Evolutionary conservation across 1,140 invertebrate genomes (phyloP).

Genomic region (Heliconius himera): DNA sequence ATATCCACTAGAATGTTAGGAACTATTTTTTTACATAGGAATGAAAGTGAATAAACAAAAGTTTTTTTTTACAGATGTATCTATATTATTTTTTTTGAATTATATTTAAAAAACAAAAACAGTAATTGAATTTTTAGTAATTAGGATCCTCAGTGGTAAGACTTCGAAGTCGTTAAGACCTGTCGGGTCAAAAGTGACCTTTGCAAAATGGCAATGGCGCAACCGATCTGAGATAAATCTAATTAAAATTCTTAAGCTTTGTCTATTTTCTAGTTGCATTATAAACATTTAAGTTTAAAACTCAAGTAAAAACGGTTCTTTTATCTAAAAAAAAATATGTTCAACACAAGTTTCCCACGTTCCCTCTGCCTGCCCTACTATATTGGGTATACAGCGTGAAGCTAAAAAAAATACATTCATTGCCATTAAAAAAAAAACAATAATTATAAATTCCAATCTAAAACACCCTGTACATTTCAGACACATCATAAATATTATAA

Average conservation of each 20-base stretch:
- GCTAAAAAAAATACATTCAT: background rate
- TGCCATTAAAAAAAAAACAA: background rate
- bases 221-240: background rate
- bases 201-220: slow-evolving; percentile 7
- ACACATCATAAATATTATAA: background rate
- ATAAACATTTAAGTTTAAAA: background rate
- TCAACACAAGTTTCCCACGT: too few species aligned
- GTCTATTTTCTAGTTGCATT: background rate
- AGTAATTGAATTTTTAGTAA: background rate
- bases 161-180: background rate
- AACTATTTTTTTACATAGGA: too few species aligned
- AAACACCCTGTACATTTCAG: background rate
- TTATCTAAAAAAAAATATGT: too few species aligned
- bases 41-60: too few species aligned
- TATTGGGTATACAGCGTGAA: too few species aligned
- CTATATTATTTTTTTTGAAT: too few species aligned
- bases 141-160: background rate
- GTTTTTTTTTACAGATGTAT: too few species aligned
- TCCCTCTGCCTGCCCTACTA: too few species aligned
- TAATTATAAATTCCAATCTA: background rate
- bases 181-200: background rate
- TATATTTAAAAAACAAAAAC: too few species aligned
- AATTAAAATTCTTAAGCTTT: background rate
- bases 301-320: too few species aligned
- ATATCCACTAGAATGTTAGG: too few species aligned